Evolutionary conservation across 2,888 invertebrate genomes (phyloP), one percentile per base, ranked within the genome.

Genomic region (Neoaliturus tenellus): DNA sequence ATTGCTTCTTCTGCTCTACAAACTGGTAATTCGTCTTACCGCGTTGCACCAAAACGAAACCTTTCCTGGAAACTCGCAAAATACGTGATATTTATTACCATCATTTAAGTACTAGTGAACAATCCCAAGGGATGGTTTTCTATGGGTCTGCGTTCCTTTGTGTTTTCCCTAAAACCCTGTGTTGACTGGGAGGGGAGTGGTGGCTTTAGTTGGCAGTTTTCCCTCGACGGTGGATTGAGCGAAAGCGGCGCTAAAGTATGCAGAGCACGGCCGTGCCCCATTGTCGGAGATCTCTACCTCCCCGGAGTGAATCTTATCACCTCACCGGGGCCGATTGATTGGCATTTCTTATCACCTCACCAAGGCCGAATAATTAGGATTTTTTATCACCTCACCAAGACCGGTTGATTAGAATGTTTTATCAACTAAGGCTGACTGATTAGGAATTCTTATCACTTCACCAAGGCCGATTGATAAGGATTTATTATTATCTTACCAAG

Each of bases 261-360:
- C 55, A 55, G 55, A 55, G 23, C 55, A 55, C 55, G 55, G 55
- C 55, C 55, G 55, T 55, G 55, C 55, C 23, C 23, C 55, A 55
- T 55, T 55, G 23, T 55, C 3, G 23, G 23, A 55, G 55, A 55
- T 25, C 17, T 25, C 55, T 12, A 25, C 25, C 55, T 55, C 55
- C 28, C 62, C 31, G 25, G 17, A 62, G 62, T 62, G 62, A 62
- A 62, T 62, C 62, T 62, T 62, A 62, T 31, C 62, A 20, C 62
- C 62, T 62, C 28, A 14, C 55, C 23, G 14, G n/a, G n/a, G 44
- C 23, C 25, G 55, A 55, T 55, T 55, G 23, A 55, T 55, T 23
- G 23, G 55, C 23, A 55, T 55, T 55, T 55, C 23, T 55, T 23
- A 55, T 55, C 55, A 55, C 23, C 55, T 55, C 23, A 14, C 55